Conservation (phyloP, 2,888 invertebrate species). For the Buathra laborator region DNA sequence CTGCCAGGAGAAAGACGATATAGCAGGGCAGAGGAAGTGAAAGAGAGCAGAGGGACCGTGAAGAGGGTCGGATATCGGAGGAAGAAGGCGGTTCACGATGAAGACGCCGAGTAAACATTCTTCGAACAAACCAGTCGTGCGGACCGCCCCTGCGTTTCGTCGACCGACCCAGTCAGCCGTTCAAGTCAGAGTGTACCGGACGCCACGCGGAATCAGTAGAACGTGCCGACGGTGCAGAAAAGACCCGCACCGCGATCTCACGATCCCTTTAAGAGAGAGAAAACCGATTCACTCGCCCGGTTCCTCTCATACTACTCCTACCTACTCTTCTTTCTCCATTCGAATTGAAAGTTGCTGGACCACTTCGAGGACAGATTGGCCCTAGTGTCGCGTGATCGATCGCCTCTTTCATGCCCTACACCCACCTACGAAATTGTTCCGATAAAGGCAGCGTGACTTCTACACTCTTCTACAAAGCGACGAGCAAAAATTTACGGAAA, state of each 20-base stretch:
- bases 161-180: slow-evolving; percentile 54
- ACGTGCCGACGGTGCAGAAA: slow-evolving; percentile 73
- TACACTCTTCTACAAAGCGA: slow-evolving; percentile 7
- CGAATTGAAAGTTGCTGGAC: slow-evolving; percentile 66
- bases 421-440: slow-evolving; percentile 53
- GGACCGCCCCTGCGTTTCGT: slow-evolving; percentile 55
- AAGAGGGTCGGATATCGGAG: slow-evolving; percentile 68
- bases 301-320: slow-evolving; percentile 34
- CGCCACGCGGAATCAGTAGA: slow-evolving; percentile 58
- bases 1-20: slow-evolving; percentile 49
- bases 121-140: slow-evolving; percentile 63
- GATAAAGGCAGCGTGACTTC: slow-evolving; percentile 15
- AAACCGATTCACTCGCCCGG: slow-evolving; percentile 45
- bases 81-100: slow-evolving; percentile 65
- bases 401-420: slow-evolving; percentile 57
- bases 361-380: slow-evolving; percentile 63
- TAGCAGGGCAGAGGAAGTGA: slow-evolving; percentile 18
- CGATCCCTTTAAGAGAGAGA: slow-evolving; percentile 49
- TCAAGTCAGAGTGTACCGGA: slow-evolving; percentile 56
- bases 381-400: slow-evolving; percentile 61
- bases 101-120: slow-evolving; percentile 72
- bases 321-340: slow-evolving; percentile 17
- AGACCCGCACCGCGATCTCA: slow-evolving; percentile 53
- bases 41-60: slow-evolving; percentile 52
- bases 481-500: neutral